Base-by-base conservation (phyloP, 2,113 vertebrate species). In the Pelvicachromis taeniatus region DNA sequence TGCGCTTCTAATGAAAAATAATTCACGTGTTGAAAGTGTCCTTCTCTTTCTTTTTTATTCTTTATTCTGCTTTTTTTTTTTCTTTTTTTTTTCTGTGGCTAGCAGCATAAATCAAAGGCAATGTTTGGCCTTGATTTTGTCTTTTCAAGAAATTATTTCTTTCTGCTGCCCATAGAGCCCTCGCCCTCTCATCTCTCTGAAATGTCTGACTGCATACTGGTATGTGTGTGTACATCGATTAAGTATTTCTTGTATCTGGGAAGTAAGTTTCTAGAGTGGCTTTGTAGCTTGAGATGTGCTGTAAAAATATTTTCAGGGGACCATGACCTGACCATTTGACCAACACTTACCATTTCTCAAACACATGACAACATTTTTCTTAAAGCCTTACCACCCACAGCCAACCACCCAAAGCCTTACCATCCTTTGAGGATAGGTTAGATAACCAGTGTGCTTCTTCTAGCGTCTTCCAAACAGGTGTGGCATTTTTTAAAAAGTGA, bases 61-160 rank as follows among this genome's bases (percentile, higher is more conserved):
- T 65, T 65, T 40, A 40, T 75, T 65, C 68, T 19, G 40, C 53
- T 40, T 63, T 8, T 63, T 38, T 38, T n/a, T n/a, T 26, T 26
- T 26, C 2, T n/a, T 9, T 65, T 89, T 88, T 83, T 29, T 61
- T 85, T 87, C 42, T 58, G 73, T 40, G 45, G n/a, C 83, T 80
- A 90, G 77, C 75, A 70, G 29, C 52, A 87, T 89, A 80, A 89
- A 90, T 90, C 54, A 89, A 87, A 88, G 81, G 40, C 80, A 80
- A 59, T 91, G 86, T 93, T 93, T 93, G 89, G 86, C 92, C 92
- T 93, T 94, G 92, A 91, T 89, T 89, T 91, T 29, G 79, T 84
- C 85, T 90, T 78, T 90, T 87, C 70, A 90, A 75, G 65, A 85
- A 79, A 77, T 26, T 0, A 7, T 33, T 55, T 81, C 16, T 83